phyloP scores from a whole-genome alignment of 1,140 invertebrate species.

The Lethrus apterus region DNA sequence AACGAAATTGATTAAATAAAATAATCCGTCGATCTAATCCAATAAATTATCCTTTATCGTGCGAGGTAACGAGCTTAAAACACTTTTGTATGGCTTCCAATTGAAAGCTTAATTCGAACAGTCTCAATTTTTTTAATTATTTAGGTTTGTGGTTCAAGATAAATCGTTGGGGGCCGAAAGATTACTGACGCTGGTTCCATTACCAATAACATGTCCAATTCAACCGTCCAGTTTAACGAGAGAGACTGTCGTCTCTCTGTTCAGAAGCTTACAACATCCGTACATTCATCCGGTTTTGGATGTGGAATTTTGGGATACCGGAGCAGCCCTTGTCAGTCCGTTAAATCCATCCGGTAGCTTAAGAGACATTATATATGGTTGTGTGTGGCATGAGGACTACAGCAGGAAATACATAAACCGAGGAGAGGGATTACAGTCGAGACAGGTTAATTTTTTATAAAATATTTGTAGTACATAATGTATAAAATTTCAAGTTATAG shows the following conservation, averaged over 20 bases:
- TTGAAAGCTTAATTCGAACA: too few species aligned
- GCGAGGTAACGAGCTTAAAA: too few species aligned
- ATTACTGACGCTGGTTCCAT: constrained; percentile 68
- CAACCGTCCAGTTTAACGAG: constrained; percentile 44
- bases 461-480: background rate
- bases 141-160: constrained; percentile 70
- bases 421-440: constrained; percentile 32
- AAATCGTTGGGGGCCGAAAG: constrained; percentile 72
- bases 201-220: constrained; percentile 51
- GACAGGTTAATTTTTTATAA: constrained; percentile 32
- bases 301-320: constrained; percentile 55
- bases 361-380: constrained; percentile 74
- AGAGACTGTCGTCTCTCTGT: constrained; percentile 68
- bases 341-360: constrained; percentile 77
- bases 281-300: constrained; percentile 86
- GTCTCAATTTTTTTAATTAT: too few species aligned
- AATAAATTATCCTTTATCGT: too few species aligned
- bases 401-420: constrained; percentile 28
- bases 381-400: constrained; percentile 33
- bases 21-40: too few species aligned
- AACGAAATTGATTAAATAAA: too few species aligned
- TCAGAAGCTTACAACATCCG: constrained; percentile 80
- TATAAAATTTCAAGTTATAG: too few species aligned
- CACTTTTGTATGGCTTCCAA: too few species aligned
- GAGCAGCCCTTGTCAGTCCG: constrained; percentile 68